Conservation (phyloP, 1,140 invertebrate genomes). For the Metaphire vulgaris region DNA sequence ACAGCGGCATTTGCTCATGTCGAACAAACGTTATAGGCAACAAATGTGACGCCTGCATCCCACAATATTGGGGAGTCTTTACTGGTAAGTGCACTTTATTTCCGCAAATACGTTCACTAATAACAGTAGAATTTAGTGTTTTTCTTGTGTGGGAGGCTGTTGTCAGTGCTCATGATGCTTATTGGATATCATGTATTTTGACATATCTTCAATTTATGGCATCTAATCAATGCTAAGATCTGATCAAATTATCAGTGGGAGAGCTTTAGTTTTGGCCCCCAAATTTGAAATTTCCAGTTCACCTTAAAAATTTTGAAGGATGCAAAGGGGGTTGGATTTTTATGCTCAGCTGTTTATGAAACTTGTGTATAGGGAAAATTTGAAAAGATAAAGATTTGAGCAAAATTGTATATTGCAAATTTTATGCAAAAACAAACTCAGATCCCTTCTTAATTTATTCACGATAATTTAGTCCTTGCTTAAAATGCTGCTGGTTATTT, state of each 20-base stretch:
- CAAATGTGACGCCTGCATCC: slow-evolving; percentile 31
- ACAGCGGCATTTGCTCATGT: slow-evolving; percentile 54
- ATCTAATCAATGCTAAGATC: neutral
- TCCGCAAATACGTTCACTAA: too few relatives aligned
- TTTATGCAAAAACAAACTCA: too few relatives aligned
- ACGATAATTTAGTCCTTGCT: too few relatives aligned
- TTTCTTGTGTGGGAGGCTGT: neutral
- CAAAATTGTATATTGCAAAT: too few relatives aligned
- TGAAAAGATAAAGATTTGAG: too few relatives aligned
- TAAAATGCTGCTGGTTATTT: too few relatives aligned
- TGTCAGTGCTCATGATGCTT: neutral
- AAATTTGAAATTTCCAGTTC: too few relatives aligned
- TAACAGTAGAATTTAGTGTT: neutral
- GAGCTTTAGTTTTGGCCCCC: neutral
- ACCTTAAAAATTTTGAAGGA: neutral
- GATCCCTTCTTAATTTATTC: too few relatives aligned
- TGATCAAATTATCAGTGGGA: neutral
- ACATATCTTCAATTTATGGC: neutral
- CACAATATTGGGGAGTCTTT: slow-evolving; percentile 20
- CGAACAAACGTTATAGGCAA: slow-evolving; percentile 32
- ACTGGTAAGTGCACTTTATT: slow-evolving; percentile 26
- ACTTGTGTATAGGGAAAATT: too few relatives aligned
- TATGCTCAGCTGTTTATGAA: too few relatives aligned
- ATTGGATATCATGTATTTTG: neutral
- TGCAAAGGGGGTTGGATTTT: neutral